Percentiles rank a stretch among this genome's conserved stretches.
These are phyloP conservation scores for Zaprionus vittiger DNA, from an alignment of 1,140 invertebrate species.

Conservation along the genomic window DNA sequence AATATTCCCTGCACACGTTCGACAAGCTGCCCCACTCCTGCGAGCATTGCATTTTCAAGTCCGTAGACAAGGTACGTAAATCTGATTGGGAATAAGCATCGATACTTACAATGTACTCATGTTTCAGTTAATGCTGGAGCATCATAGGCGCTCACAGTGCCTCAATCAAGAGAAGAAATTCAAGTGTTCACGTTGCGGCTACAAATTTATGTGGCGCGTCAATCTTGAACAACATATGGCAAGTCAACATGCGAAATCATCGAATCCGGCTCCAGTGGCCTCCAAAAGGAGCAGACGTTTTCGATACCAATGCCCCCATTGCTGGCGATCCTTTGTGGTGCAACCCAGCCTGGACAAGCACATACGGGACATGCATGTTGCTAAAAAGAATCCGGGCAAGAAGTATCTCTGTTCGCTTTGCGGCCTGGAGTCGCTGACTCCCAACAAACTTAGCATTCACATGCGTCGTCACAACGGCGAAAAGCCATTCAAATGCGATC, in stretches of 20 bases:
- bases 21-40: conserved; percentile 66
- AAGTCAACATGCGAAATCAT: conserved; percentile 56
- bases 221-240: conserved; percentile 55
- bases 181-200: conserved; percentile 58
- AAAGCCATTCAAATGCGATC: conserved; percentile 81
- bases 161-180: conserved; percentile 61
- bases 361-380: conserved; percentile 69
- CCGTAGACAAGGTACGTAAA: conserved; percentile 52
- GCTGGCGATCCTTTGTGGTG: conserved; percentile 69
- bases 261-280: conserved; percentile 21
- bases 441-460: conserved; percentile 86
- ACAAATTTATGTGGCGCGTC: conserved; percentile 69
- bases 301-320: conserved; percentile 67
- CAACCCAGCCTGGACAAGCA: conserved; percentile 70
- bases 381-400: conserved; percentile 64
- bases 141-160: conserved; percentile 60
- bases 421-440: conserved; percentile 86
- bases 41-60: conserved; percentile 65
- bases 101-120: background rate
- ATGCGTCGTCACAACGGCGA: conserved; percentile 86
- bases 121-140: conserved; percentile 49
- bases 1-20: conserved; percentile 66
- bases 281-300: conserved; percentile 59
- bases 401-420: conserved; percentile 86
- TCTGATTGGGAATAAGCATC: background rate